Conservation (phyloP, 2,113 vertebrate species). For the Phalacrocorax aristotelis region DNA sequence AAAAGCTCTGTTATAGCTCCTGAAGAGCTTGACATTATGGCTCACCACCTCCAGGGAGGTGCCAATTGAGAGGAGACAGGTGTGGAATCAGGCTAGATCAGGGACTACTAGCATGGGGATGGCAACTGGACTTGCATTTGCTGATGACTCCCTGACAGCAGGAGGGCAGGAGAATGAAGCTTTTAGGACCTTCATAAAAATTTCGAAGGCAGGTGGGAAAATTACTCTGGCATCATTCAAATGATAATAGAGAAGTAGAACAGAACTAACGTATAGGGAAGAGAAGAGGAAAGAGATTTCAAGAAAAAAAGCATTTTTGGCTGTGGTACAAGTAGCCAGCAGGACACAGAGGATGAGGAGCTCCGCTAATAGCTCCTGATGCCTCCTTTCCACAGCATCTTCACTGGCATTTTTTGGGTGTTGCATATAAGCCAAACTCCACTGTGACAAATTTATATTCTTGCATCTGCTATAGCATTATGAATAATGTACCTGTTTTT, state of each 20-base stretch:
- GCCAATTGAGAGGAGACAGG: accelerated
- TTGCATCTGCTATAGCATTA: neutral
- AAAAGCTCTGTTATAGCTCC: neutral
- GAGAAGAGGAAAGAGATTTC: neutral
- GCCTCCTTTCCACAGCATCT: neutral
- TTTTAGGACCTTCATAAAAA: neutral
- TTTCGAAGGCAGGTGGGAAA: neutral
- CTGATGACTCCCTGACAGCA: neutral
- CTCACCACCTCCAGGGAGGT: neutral
- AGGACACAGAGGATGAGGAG: neutral
- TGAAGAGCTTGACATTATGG: neutral
- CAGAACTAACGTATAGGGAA: neutral
- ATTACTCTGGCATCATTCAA: neutral
- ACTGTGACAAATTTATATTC: neutral
- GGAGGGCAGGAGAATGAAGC: neutral
- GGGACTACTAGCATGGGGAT: no score
- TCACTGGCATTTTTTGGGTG: neutral
- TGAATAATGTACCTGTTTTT: neutral
- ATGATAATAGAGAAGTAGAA: neutral
- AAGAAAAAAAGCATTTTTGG: neutral
- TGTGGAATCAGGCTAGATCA: neutral
- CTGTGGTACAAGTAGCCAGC: neutral
- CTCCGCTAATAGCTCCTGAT: neutral
- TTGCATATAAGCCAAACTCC: neutral
- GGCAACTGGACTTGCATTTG: neutral